phyloP scores from a whole-genome alignment of 1,140 invertebrate species.

The Alviniconcha marisindica region DNA sequence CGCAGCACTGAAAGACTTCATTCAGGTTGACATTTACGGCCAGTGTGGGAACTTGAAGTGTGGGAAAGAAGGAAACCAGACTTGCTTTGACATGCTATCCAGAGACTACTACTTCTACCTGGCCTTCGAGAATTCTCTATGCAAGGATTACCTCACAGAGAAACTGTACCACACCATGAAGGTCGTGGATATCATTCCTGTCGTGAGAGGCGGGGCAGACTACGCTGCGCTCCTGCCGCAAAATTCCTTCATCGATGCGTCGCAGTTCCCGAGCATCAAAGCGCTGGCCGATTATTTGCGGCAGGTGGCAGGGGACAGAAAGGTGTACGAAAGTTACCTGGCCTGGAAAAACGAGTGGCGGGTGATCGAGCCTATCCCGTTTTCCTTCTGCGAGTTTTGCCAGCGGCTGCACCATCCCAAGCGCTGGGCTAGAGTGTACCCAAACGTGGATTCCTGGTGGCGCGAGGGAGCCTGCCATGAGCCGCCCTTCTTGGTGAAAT shows the following conservation, averaged over 20 bases:
- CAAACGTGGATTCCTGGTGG: conserved; percentile 42
- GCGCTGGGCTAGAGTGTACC: conserved; percentile 21
- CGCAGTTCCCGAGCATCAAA: conserved; percentile 77
- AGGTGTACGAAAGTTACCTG: conserved; percentile 65
- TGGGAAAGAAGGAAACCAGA: conserved; percentile 28
- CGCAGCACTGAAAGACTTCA: conserved; percentile 76
- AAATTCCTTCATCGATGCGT: conserved; percentile 81
- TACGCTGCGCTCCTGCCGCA: conserved; percentile 80
- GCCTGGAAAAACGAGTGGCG: conserved; percentile 64
- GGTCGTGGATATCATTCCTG: conserved; percentile 79
- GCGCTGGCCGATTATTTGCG: conserved; percentile 78
- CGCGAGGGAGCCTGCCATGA: conserved; percentile 25
- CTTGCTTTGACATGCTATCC: conserved; percentile 50
- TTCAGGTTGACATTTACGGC: conserved; percentile 83
- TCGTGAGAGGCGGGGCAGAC: conserved; percentile 82
- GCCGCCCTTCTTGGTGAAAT: not conserved
- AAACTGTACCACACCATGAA: conserved; percentile 86
- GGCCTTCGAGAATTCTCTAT: conserved; percentile 90
- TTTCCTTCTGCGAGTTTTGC: conserved; percentile 36
- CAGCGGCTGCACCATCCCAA: not conserved
- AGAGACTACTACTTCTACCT: conserved; percentile 74
- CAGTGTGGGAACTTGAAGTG: conserved; percentile 75
- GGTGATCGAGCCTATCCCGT: conserved; percentile 30
- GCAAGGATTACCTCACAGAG: conserved; percentile 96
- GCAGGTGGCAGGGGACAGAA: conserved; percentile 73